phyloP scores from a whole-genome alignment of 1,140 invertebrate species.

The Sycobia sp. region DNA sequence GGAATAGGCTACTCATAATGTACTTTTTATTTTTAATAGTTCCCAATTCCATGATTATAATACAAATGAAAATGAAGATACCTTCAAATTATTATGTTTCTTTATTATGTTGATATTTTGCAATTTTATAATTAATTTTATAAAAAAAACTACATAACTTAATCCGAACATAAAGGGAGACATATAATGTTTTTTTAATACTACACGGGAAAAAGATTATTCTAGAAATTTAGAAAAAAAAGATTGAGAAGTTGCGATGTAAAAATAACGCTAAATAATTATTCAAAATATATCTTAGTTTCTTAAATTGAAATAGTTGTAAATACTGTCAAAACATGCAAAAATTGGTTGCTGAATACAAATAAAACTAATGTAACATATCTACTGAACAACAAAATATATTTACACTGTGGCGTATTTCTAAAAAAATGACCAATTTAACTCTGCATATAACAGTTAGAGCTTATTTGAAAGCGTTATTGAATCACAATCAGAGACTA shows the following conservation, averaged over 20 bases:
- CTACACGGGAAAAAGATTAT: slow-evolving; percentile 12
- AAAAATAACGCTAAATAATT: slow-evolving; percentile 13
- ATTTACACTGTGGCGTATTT: slow-evolving; percentile 35
- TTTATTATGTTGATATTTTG: too few relatives aligned
- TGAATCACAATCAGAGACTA: slow-evolving; percentile 16
- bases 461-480: slow-evolving; percentile 8
- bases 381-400: neutral
- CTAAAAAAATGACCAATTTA: slow-evolving; percentile 37
- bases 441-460: slow-evolving; percentile 38
- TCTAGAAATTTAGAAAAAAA: slow-evolving; percentile 10
- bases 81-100: too few relatives aligned
- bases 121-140: too few relatives aligned
- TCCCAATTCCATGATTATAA: too few relatives aligned
- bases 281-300: slow-evolving; percentile 24
- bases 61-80: too few relatives aligned
- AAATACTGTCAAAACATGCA: slow-evolving; percentile 16
- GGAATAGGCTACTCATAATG: neutral
- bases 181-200: slow-evolving; percentile 7
- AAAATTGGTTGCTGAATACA: slow-evolving; percentile 6
- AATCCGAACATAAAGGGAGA: neutral
- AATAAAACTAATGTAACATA: too few relatives aligned
- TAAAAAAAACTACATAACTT: too few relatives aligned
- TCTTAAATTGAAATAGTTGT: too few relatives aligned
- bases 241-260: slow-evolving; percentile 1
- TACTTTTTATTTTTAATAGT: neutral